Base-by-base conservation (phyloP, 2,113 vertebrate genomes). In the Pachyramphus minor region DNA sequence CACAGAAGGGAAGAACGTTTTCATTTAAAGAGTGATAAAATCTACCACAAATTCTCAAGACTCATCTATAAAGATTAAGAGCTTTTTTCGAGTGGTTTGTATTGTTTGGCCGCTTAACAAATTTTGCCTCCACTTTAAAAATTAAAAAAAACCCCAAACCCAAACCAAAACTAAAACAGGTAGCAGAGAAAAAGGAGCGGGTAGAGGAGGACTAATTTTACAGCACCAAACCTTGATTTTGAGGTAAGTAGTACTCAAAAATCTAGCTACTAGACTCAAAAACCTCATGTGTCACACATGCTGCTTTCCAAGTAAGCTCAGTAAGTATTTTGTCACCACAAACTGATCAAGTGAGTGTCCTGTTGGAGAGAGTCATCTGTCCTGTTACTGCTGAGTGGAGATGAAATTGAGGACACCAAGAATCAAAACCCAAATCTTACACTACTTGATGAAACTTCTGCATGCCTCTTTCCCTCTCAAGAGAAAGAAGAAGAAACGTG, bases 21-120 rank as follows among this genome's bases (percentile, higher is more conserved):
- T 64, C 20, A 33, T 83, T 69, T 87, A 89, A 93, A 76, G 79
- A 47, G 24, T 75, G 74, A 85, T 71, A 76, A 93, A 95, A 84
- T 64, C 45, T 17, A 49, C 44, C 47, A 84, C n/a, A 62, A 41
- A 49, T 85, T 84, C 47, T 71, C 60, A 78, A 55, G 45, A 71
- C 45, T 62, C 31, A 62, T 78, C 60, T 71, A 30, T 53, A 78
- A 78, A 78, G n/a, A 50, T 31, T 63, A 83, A 77, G 8, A 77
- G 20, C 23, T 72, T 79, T 58, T 53, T 77, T 78, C 66, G 42
- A 22, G 12, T 27, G 17, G 11, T 66, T 84, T 84, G 30, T 56
- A 41, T n/a, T 67, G 33, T 39, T 87, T 20, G 58, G 52, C 58
- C 12, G 66, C 42, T 87, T 81, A 64, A 67, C 18, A 31, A 52